phyloP scores from a whole-genome alignment of 2,888 invertebrate genomes.

The Neria commutata region DNA sequence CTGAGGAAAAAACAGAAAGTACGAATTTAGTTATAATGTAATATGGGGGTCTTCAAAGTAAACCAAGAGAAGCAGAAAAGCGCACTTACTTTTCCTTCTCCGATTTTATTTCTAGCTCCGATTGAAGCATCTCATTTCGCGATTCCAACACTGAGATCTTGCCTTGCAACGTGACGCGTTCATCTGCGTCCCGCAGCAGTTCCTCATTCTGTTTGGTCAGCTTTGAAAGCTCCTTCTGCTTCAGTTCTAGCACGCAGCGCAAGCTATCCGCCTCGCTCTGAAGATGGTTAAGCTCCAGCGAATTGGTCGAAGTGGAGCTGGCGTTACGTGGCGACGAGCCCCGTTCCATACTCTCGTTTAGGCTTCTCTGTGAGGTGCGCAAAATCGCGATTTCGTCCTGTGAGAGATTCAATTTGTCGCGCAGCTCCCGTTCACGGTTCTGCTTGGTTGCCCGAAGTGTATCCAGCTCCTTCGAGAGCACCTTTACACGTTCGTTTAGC shows the following conservation, averaged over 20 bases:
- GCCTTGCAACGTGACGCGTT: constrained; percentile 73
- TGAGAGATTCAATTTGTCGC: constrained; percentile 55
- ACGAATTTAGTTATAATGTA: constrained; percentile 6
- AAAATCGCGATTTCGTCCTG: constrained; percentile 58
- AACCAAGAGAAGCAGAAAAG: not conserved
- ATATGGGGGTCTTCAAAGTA: not conserved
- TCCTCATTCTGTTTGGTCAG: constrained; percentile 75
- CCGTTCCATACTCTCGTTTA: constrained; percentile 75
- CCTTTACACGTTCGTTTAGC: constrained; percentile 51
- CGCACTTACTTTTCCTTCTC: constrained; percentile 68
- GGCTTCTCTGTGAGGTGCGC: constrained; percentile 35
- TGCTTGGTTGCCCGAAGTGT: constrained; percentile 48
- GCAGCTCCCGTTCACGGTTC: constrained; percentile 53
- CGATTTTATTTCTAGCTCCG: constrained; percentile 68
- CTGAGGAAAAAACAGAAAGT: constrained; percentile 59
- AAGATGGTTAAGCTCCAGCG: constrained; percentile 60
- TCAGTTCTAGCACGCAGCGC: constrained; percentile 85
- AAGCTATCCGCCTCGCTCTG: constrained; percentile 82
- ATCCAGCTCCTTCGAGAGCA: constrained; percentile 53
- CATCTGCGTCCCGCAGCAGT: constrained; percentile 74
- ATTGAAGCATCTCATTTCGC: constrained; percentile 82
- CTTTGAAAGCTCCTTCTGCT: constrained; percentile 83
- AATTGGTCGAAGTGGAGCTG: constrained; percentile 32
- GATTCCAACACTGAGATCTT: constrained; percentile 79
- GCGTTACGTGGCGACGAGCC: constrained; percentile 48